Evolutionary conservation across 2,113 vertebrate species (phyloP), one percentile per base, ranked within the genome.

Genomic region (Cygnus buccinator): DNA sequence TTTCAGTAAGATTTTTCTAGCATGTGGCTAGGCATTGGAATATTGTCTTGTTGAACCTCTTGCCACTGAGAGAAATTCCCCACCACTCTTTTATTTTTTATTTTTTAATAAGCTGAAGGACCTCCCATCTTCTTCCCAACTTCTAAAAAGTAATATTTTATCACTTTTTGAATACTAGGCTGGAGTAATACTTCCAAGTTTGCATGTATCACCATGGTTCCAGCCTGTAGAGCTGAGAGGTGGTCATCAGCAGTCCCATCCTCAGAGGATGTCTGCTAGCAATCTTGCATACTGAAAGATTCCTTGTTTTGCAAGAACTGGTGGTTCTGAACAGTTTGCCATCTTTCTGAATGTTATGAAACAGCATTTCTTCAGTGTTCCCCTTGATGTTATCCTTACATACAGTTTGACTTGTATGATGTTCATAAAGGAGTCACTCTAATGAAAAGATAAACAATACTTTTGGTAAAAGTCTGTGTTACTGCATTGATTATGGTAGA

Each of bases 21-120:
- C 14, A 33, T n/a, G 3, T 35, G 7, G 33, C 8, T 57, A 61
- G 70, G 39, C 18, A 20, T 65, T 79, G 29, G 76, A 44, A 22
- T 39, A 76, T 6, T 71, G 11, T 68, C 29, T 57, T 81, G 4
- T 71, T 78, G 61, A 87, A 18, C 39, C 26, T 85, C 43, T 9
- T 79, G 35, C 29, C 31, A 28, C n/a, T 68, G 70, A 43, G 61
- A 86, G 37, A 81, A 33, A 63, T 75, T 89, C 22, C 46, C 5
- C 16, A 9, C 7, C 2, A 0, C 2, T 16, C 39, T 8, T 41
- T 43, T 65, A 11, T 35, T 65, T 54, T 68, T 29, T 1, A 13
- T 9, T 10, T 25, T 41, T 65, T 19, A 41, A 65, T 65, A 41
- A 65, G 13, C 16, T 54, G 41, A 73, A 78, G 25, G 29, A 54